Evolutionary conservation across 2,113 vertebrate genomes (phyloP), one percentile per base, ranked within the genome.

Genomic region (Sorex araneus): DNA sequence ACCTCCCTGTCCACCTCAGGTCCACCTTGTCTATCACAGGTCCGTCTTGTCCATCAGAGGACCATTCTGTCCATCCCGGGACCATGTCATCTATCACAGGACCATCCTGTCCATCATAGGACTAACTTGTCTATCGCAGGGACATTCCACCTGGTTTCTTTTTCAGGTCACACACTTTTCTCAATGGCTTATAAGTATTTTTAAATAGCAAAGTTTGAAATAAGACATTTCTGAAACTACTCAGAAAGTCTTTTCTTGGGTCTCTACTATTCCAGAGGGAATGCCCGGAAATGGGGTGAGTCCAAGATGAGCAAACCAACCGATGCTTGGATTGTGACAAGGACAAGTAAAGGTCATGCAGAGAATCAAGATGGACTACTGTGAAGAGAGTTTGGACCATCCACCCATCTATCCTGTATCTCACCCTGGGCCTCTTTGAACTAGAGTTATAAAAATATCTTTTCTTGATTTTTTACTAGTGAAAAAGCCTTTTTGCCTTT

Each of bases 91-190:
- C 57, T 19, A 60, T 60, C 18, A 60, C 57, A 19, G 57, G 57
- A 21, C 57, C 57, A 21, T 60, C 57, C 57, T 60, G 57, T 23
- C 57, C 57, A 54, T 23, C 57, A 66, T 27, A 66, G 64, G 27
- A 11, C 28, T 30, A 66, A 13, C 64, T 30, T 10, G 27, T 21
- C 25, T 9, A 15, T 3, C 4, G 5, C 13, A 69, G 15, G 30
- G 10, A 32, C 67, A 66, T 28, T 30, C 10, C 12, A 27, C 30
- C 30, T 4, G 32, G 12, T 34, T 73, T 5, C 1, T 34, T 86
- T 85, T 89, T 50, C 82, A 90, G 28, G 30, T 36, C 23, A 93
- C 23, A 93, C 34, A 66, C 6, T 71, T 8, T 84, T 34, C 67
- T 66, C 66, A 66, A 30, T 6, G n/a, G 23, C 63, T 87, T 87